Base-by-base conservation (phyloP, 2,797 vertebrate genomes). In the Gephyroberyx darwinii region DNA sequence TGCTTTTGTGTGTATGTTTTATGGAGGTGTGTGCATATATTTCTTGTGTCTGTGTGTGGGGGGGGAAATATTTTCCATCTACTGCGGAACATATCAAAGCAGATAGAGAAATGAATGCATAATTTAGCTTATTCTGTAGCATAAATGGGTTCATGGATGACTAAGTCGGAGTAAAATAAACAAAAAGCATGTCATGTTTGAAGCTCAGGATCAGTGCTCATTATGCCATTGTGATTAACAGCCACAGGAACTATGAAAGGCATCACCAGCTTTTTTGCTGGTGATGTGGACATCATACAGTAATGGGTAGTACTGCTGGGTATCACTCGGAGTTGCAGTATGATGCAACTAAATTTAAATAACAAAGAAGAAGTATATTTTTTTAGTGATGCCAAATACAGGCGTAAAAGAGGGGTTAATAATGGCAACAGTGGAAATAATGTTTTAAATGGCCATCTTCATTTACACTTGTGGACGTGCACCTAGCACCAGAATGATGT, bases 91-190 rank as follows among this genome's bases (percentile, higher is more conserved):
- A 55, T 37, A 75, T 72, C 26, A 65, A 63, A 54, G 69, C 51
- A 51, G 55, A 66, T 59, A 26, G 41, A 60, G 58, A 43, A 60
- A 26, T 51, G 52, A 51, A 78, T 83, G 19, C 31, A 64, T 78
- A 39, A 69, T 69, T 73, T 51, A 75, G n/a, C 35, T 63, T 47
- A 45, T 71, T 50, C 63, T 64, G 70, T 58, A 65, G 55, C 52
- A 26, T 37, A 9, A 67, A 67, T n/a, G 51, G 51, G 17, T 55
- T 81, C n/a, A 59, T 20, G 39, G 37, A 80, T 62, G 20, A 55
- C 26, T n/a, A 16, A 63, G 57, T 52, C 22, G 58, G 45, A 55
- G 55, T 60, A 73, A 68, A 62, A 70, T 26, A 61, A 66, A 72
- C 16, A 71, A 37, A 56, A 54, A 48, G n/a, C 55, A 8, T 17